These are phyloP conservation scores for Drosophila longiperda DNA, from an alignment of 2,888 invertebrate genomes.

Conservation along the genomic window DNA sequence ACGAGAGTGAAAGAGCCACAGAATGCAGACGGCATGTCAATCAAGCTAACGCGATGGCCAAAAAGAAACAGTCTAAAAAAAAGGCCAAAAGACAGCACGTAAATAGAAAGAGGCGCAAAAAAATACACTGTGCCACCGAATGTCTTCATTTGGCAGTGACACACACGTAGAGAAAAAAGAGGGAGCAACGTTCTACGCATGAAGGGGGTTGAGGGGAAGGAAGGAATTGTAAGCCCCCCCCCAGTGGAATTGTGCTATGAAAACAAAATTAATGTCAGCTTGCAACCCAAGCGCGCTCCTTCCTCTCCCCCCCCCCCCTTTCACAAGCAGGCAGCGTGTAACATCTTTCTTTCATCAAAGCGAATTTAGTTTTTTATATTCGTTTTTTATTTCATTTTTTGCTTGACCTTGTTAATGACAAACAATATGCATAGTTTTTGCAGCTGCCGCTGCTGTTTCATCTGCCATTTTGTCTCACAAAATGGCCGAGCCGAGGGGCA, in stretches of 20 bases:
- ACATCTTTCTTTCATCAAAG: slow-evolving; percentile 70
- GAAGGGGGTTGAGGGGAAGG: slow-evolving; percentile 20
- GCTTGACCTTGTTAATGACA: slow-evolving; percentile 77
- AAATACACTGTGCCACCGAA: slow-evolving; percentile 55
- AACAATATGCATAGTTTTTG: slow-evolving; percentile 75
- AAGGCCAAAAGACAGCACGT: slow-evolving; percentile 23
- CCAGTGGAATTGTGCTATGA: slow-evolving; percentile 57
- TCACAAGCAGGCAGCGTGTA: slow-evolving; percentile 30
- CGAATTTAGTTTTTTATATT: slow-evolving; percentile 59
- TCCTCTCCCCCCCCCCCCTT: slow-evolving; percentile 2
- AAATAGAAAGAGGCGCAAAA: slow-evolving; percentile 22
- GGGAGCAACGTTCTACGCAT: slow-evolving; percentile 12
- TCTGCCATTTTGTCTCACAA: slow-evolving; percentile 53
- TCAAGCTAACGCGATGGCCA: slow-evolving; percentile 63
- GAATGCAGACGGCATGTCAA: slow-evolving; percentile 70
- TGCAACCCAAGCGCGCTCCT: slow-evolving; percentile 25
- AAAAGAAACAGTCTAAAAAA: slow-evolving; percentile 19
- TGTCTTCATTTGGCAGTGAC: slow-evolving; percentile 70
- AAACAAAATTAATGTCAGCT: slow-evolving; percentile 78
- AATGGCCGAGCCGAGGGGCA: slow-evolving; percentile 56
- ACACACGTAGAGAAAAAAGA: slow-evolving; percentile 6
- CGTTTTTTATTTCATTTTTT: slow-evolving; percentile 12
- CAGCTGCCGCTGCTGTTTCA: slow-evolving; percentile 54
- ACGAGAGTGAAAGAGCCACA: slow-evolving; percentile 41
- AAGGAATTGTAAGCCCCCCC: slow-evolving; percentile 33